These are phyloP conservation scores for Antitype chi DNA, from an alignment of 2,888 invertebrate species.

Conservation along the genomic window DNA sequence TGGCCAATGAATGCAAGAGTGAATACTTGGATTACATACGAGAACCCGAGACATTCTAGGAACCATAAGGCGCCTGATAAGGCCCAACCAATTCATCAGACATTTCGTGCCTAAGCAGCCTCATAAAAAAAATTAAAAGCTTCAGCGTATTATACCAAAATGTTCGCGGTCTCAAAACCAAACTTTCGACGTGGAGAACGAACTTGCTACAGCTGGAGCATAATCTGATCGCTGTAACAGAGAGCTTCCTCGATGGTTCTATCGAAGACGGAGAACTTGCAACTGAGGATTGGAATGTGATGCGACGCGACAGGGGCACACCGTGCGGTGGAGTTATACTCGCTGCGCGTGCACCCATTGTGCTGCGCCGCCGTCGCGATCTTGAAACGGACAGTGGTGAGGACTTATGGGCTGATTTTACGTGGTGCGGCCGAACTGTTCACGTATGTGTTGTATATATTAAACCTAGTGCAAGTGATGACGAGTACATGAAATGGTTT, in stretches of 20 bases:
- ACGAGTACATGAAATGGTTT: too few species aligned
- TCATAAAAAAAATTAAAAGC: too few species aligned
- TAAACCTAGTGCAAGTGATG: too few species aligned
- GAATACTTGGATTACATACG: not conserved
- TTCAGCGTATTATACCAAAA: too few species aligned
- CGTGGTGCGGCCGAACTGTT: too few species aligned
- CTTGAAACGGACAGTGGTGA: too few species aligned
- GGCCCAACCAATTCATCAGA: not conserved
- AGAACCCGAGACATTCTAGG: not conserved
- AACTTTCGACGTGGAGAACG: not conserved
- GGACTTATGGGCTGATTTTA: too few species aligned
- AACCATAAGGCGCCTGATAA: not conserved
- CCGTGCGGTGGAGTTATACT: too few species aligned
- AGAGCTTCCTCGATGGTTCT: slow-evolving; percentile 1
- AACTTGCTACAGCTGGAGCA: not conserved
- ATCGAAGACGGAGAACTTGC: not conserved
- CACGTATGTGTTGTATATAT: too few species aligned
- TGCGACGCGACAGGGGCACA: not conserved
- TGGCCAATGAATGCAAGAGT: not conserved
- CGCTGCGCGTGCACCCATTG: too few species aligned
- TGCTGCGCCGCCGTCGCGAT: too few species aligned
- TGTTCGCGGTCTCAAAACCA: slow-evolving; percentile 4
- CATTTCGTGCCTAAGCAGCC: not conserved
- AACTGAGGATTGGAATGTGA: not conserved
- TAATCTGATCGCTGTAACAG: slow-evolving; percentile 3